Evolutionary conservation across 2,113 vertebrate species (phyloP).

Genomic region (Amblyopsis rosae): DNA sequence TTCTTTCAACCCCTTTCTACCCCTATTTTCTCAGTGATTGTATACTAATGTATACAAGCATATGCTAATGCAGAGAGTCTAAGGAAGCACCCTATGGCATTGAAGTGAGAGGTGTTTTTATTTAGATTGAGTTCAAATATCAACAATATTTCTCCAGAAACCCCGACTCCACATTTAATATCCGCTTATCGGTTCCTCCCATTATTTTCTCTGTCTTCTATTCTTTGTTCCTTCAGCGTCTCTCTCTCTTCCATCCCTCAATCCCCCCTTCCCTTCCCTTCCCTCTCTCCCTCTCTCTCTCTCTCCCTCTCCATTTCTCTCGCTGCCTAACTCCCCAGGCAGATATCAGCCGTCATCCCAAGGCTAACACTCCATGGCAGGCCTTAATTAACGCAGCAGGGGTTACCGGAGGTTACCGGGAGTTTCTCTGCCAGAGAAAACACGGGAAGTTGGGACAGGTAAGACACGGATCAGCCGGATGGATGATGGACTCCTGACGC

Average conservation of each 20-base stretch:
- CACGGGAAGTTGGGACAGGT: constrained; percentile 35
- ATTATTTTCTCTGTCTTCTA: no score
- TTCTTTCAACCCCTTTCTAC: neutral
- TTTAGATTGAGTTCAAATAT: no score
- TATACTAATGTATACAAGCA: no score
- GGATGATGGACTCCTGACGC: constrained; percentile 24
- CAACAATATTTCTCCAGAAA: no score
- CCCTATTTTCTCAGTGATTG: no score
- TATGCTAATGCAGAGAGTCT: no score
- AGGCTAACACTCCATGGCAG: constrained; percentile 19
- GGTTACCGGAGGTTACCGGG: constrained; percentile 11
- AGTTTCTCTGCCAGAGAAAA: constrained; percentile 34
- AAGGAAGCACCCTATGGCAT: no score
- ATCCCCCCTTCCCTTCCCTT: constrained; percentile 4
- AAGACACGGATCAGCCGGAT: constrained; percentile 14
- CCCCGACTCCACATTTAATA: no score
- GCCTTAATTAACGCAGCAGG: constrained; percentile 42
- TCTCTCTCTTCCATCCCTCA: constrained; percentile 3
- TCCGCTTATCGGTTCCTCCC: no score
- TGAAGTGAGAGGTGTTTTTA: no score
- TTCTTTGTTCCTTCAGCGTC: neutral
- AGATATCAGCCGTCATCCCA: constrained; percentile 40
- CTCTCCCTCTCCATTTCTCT: neutral
- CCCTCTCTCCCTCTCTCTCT: neutral
- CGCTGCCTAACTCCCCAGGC: constrained; percentile 24